phyloP scores from a whole-genome alignment of 1,140 invertebrate genomes.

The Papilio xuthus region DNA sequence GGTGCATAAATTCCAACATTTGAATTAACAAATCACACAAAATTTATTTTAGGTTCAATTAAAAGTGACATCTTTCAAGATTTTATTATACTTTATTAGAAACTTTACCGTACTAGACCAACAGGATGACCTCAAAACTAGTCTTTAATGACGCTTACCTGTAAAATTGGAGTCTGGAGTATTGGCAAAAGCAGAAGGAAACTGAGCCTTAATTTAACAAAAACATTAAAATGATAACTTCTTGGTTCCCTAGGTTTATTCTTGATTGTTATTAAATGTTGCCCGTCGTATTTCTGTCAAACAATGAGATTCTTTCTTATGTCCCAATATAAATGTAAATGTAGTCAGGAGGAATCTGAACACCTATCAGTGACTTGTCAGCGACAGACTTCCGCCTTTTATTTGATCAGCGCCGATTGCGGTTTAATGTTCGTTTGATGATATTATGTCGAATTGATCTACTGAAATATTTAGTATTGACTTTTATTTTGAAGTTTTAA shows the following conservation, averaged over 20 bases:
- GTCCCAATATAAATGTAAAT: constrained; percentile 6
- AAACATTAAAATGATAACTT: no score
- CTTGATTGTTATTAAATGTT: not conserved
- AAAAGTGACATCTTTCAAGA: not conserved
- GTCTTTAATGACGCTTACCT: no score
- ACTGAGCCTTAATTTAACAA: no score
- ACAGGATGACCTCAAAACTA: no score
- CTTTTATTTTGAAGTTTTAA: not conserved
- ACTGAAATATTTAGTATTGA: not conserved
- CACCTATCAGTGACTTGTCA: not conserved
- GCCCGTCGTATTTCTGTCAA: not conserved
- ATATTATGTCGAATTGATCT: not conserved
- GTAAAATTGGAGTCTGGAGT: no score
- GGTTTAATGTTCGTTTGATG: not conserved
- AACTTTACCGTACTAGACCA: not conserved
- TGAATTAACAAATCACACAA: not conserved
- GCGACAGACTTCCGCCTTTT: not conserved
- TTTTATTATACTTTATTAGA: not conserved
- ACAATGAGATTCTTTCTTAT: not conserved
- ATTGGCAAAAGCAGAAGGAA: no score
- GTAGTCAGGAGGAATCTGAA: not conserved
- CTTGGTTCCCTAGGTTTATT: not conserved
- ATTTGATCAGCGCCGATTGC: not conserved
- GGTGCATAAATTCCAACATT: not conserved
- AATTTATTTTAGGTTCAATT: not conserved